Evolutionary conservation across 2,888 invertebrate species (phyloP).

Genomic region (Steinernema hermaphroditum): DNA sequence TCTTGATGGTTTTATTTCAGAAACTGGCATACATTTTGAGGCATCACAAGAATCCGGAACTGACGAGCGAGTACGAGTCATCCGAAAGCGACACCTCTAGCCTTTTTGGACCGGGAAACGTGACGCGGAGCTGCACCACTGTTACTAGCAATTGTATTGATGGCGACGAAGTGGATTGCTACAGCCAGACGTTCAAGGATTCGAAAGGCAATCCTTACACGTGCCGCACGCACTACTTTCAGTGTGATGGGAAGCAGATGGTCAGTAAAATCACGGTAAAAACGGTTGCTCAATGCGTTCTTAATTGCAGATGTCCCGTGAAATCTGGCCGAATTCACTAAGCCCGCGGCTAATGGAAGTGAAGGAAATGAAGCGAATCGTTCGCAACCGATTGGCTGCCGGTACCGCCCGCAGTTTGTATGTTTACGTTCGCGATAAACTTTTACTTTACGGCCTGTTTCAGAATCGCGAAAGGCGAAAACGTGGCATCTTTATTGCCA

Average conservation of each 20-base stretch:
- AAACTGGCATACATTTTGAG: background rate
- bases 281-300: no score
- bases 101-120: background rate
- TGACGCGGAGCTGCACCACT: no score
- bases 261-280: no score
- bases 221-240: background rate
- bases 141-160: no score
- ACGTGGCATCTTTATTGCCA: background rate
- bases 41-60: background rate
- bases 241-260: constrained; percentile 10
- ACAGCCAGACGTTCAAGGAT: background rate
- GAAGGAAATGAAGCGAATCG: background rate
- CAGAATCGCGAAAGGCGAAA: background rate
- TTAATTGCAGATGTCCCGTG: background rate
- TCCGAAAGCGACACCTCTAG: no score
- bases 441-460: no score
- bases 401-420: background rate
- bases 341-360: background rate
- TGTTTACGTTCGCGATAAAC: background rate
- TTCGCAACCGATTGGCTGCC: background rate
- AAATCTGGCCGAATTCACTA: background rate
- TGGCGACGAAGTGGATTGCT: background rate
- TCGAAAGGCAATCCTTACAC: background rate
- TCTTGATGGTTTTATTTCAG: background rate
- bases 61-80: background rate